phyloP scores from a whole-genome alignment of 1,140 invertebrate genomes.

The Colletes gigas region DNA sequence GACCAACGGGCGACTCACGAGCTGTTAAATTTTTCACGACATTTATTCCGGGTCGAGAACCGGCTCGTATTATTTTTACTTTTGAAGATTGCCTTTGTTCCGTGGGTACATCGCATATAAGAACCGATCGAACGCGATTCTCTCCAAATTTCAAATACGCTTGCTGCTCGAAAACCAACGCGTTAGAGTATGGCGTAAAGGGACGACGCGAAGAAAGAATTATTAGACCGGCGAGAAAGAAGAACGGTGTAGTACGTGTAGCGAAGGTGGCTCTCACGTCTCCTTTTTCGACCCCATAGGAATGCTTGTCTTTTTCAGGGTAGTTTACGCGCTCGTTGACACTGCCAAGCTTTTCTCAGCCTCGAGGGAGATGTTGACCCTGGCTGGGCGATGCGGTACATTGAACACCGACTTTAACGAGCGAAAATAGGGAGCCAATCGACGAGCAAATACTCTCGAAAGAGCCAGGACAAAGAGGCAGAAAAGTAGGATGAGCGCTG shows the following conservation, averaged over 20 bases:
- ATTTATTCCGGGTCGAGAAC: too few relatives aligned
- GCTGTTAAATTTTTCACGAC: not conserved
- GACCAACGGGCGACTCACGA: not conserved
- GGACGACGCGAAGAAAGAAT: not conserved
- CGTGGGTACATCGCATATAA: too few relatives aligned
- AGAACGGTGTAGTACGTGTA: not conserved
- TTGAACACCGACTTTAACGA: conserved; percentile 38
- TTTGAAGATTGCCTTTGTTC: not conserved
- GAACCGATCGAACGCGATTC: not conserved
- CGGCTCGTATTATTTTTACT: not conserved
- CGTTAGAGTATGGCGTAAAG: not conserved
- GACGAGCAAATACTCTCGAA: conserved; percentile 21
- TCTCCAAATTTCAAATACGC: not conserved
- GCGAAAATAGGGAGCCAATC: conserved; percentile 46
- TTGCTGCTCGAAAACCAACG: not conserved
- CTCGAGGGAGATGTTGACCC: conserved; percentile 40
- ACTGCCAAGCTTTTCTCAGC: not conserved
- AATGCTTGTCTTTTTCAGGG: not conserved
- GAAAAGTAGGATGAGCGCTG: not conserved
- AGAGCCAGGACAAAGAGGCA: conserved; percentile 4
- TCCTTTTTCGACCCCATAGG: not conserved
- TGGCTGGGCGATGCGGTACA: conserved; percentile 16
- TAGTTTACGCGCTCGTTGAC: conserved; percentile 18
- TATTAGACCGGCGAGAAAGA: not conserved
- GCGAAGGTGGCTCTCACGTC: not conserved